Conservation (phyloP, 2,797 vertebrate genomes). For the Sorex maritimensis region DNA sequence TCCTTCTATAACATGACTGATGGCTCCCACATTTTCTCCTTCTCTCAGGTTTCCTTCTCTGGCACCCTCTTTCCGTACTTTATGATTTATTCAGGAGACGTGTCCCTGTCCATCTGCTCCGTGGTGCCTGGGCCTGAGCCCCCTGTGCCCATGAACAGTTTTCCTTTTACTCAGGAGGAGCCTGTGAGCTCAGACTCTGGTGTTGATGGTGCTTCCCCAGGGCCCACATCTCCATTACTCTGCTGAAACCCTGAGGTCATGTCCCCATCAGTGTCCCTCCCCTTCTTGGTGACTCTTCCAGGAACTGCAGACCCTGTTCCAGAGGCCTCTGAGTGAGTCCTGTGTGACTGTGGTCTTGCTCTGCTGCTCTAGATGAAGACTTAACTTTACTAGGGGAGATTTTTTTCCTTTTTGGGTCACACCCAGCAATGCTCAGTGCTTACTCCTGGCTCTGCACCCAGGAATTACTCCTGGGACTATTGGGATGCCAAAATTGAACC, state of each 20-base stretch:
- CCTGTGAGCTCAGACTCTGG: neutral
- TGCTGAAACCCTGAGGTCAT: accelerated
- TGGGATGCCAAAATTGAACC: no score
- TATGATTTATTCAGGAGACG: accelerated
- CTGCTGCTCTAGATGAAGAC: neutral
- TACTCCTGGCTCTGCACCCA: no score
- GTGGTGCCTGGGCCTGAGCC: accelerated
- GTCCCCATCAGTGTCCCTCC: neutral
- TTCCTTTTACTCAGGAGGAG: neutral
- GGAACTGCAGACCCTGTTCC: accelerated
- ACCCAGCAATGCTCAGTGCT: no score
- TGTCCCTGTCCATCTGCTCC: neutral
- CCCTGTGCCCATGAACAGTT: neutral
- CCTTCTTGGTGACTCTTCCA: neutral
- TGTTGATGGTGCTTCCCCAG: neutral
- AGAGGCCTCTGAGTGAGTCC: neutral
- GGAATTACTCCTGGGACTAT: no score
- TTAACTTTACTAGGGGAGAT: no score
- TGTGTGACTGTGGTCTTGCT: accelerated
- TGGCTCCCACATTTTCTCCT: conserved; percentile 63
- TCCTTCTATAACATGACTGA: conserved; percentile 62
- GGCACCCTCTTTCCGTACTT: conserved; percentile 45
- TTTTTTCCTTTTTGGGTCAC: no score
- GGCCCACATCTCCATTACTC: neutral
- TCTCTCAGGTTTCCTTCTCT: neutral